These are phyloP conservation scores for Coreoperca whiteheadi DNA, from an alignment of 2,113 vertebrate species.

Conservation along the genomic window DNA sequence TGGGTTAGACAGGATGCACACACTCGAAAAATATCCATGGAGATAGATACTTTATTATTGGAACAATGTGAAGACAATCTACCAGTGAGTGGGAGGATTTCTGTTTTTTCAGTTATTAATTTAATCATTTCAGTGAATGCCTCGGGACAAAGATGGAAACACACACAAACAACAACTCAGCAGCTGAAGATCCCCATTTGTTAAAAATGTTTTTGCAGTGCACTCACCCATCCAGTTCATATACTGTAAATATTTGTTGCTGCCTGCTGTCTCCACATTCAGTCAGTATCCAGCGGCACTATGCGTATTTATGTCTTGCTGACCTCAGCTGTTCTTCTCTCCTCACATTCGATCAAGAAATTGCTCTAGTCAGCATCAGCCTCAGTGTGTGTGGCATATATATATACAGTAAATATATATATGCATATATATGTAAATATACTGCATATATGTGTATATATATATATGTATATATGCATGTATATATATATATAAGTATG, in stretches of 20 bases:
- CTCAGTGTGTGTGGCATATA: conserved; percentile 2
- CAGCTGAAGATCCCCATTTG: neutral
- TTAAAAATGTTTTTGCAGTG: neutral
- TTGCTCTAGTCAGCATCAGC: conserved; percentile 24
- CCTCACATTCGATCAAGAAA: conserved; percentile 13
- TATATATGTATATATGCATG: too few species aligned
- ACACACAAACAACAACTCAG: neutral
- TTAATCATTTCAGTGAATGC: neutral
- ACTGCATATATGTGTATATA: too few species aligned
- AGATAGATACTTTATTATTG: neutral
- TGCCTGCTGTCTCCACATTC: neutral
- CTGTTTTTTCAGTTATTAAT: neutral
- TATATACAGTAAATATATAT: too few species aligned
- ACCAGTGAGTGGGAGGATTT: neutral
- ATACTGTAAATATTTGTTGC: neutral
- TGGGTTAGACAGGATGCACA: neutral
- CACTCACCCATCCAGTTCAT: neutral
- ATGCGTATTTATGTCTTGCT: neutral
- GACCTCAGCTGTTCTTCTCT: conserved; percentile 29
- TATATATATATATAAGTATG: too few species aligned
- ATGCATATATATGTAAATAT: too few species aligned
- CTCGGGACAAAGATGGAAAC: neutral
- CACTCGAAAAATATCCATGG: neutral
- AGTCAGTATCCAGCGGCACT: neutral
- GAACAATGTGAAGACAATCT: neutral